Conservation (phyloP, 2,888 invertebrate genomes). For the Diaperis boleti region DNA sequence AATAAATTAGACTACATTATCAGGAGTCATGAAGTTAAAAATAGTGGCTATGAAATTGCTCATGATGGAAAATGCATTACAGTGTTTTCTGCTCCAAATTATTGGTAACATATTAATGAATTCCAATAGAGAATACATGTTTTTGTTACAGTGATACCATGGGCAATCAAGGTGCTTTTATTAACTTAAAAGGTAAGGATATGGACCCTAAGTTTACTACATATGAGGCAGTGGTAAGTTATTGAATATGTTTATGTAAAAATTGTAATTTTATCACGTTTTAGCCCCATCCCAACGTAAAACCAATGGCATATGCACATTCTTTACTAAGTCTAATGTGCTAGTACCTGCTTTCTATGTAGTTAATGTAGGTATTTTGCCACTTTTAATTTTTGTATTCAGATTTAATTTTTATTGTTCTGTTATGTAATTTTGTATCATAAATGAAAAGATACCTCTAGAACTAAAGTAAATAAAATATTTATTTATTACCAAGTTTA, state of each 20-base stretch:
- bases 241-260: conserved; percentile 23
- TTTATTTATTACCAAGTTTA: conserved; percentile 44
- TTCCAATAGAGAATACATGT: no score
- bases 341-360: conserved; percentile 68
- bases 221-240: conserved; percentile 94
- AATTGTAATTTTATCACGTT: conserved; percentile 64
- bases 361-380: conserved; percentile 43
- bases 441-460: conserved; percentile 43
- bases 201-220: conserved; percentile 91
- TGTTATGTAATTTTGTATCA: conserved; percentile 46
- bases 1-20: conserved; percentile 95
- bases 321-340: conserved; percentile 83
- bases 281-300: conserved; percentile 96
- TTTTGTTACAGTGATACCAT: conserved; percentile 93
- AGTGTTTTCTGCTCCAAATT: conserved; percentile 99
- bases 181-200: conserved; percentile 92
- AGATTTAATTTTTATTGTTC: conserved; percentile 41
- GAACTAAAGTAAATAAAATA: conserved; percentile 44
- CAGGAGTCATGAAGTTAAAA: conserved; percentile 97
- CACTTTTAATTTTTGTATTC: conserved; percentile 38
- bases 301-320: conserved; percentile 97
- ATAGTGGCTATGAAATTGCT: conserved; percentile 94
- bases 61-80: conserved; percentile 98
- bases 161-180: conserved; percentile 99
- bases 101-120: no score